Evolutionary conservation across 2,113 vertebrate genomes (phyloP).

Genomic region (Carollia perspicillata): DNA sequence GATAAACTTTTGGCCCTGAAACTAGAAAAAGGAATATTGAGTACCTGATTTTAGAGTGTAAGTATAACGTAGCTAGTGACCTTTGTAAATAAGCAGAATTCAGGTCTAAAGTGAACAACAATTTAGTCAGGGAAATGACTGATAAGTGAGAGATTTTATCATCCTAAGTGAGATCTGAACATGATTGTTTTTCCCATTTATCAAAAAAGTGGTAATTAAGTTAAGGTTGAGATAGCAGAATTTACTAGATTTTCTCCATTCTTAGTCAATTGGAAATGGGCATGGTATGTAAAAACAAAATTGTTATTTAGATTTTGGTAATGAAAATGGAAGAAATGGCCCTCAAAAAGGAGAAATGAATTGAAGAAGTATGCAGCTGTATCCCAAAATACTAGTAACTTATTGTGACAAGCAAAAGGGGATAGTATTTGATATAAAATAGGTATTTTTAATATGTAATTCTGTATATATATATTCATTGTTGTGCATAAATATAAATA

Average conservation of each 20-base stretch:
- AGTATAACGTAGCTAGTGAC: neutral
- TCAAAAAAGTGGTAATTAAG: conserved; percentile 16
- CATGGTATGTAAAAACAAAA: conserved; percentile 2
- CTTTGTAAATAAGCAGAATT: neutral
- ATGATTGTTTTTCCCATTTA: conserved; percentile 8
- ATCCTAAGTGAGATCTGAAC: neutral
- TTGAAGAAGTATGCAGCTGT: neutral
- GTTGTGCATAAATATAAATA: neutral
- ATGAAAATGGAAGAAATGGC: neutral
- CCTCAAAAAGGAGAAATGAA: neutral
- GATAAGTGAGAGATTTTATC: conserved; percentile 42
- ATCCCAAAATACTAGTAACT: neutral
- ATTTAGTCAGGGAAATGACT: neutral
- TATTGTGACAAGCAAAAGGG: neutral
- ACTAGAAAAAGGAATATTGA: neutral
- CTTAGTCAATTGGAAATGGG: neutral
- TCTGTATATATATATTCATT: neutral
- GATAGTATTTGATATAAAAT: neutral
- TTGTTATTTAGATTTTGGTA: neutral
- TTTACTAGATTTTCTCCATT: neutral
- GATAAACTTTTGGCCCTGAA: neutral
- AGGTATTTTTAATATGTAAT: neutral
- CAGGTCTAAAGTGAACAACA: neutral
- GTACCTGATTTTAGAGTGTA: neutral
- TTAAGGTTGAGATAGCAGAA: neutral